A percentile compares a stretch with the other conserved stretches of the same genome.
Conservation (phyloP, 2,113 vertebrate genomes). For the Naja naja region DNA sequence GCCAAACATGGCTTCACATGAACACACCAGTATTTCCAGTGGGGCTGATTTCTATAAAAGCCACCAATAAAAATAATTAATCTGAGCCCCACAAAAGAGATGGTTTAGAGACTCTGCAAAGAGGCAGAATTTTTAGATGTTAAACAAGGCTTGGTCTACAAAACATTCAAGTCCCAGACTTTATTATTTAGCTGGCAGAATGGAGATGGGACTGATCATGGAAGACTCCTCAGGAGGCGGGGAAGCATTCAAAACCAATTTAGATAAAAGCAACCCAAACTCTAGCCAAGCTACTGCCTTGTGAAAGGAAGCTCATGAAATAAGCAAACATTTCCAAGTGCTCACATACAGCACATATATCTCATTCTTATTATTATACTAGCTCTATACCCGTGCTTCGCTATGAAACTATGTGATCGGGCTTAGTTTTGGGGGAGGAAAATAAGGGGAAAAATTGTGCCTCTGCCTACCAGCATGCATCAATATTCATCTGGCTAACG, state of each 20-base stretch:
- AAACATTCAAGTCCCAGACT: slow-evolving; percentile 1
- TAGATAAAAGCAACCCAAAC: neutral
- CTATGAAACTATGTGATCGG: too few relatives aligned
- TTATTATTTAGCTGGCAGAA: neutral
- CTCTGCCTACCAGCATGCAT: too few relatives aligned
- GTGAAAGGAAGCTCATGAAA: neutral
- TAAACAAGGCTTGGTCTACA: slow-evolving; percentile 18
- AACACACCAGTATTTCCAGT: slow-evolving; percentile 13
- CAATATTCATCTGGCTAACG: too few relatives aligned
- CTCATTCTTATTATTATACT: neutral
- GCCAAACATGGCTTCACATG: neutral
- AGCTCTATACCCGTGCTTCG: too few relatives aligned
- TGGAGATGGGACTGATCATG: neutral
- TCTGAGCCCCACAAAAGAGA: slow-evolving; percentile 16
- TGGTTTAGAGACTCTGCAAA: slow-evolving; percentile 29
- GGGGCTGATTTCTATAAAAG: slow-evolving; percentile 29
- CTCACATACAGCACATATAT: neutral
- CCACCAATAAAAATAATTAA: slow-evolving; percentile 46
- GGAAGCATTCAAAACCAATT: neutral
- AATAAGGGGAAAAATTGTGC: too few relatives aligned
- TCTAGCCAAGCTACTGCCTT: neutral
- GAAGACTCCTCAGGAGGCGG: neutral
- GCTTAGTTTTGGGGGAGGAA: too few relatives aligned
- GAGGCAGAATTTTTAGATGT: slow-evolving; percentile 41
- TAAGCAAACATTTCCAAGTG: neutral